Percentiles rank a stretch among this genome's conserved stretches.
Evolutionary conservation across 53 echinoderm and acorn worm genomes (phyloP).

Genomic region (Stichopus horrens): DNA sequence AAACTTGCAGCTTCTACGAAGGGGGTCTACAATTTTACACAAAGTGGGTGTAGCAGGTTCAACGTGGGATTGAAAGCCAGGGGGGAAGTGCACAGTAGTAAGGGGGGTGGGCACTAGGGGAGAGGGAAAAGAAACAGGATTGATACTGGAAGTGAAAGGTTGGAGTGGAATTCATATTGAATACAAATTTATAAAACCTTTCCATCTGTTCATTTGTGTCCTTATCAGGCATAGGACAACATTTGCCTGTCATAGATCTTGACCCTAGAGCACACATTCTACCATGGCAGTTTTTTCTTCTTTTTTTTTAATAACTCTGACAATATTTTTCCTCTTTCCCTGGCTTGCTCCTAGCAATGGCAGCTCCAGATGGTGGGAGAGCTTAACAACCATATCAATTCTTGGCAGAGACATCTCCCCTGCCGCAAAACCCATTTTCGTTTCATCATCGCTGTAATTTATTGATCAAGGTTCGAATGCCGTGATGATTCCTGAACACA

Average conservation of each 20-base stretch:
- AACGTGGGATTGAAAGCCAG: not conserved
- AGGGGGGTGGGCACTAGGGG: not conserved
- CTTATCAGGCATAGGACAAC: not conserved
- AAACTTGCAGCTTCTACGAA: too few species aligned
- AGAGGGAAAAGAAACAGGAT: not conserved
- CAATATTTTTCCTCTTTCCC: not conserved
- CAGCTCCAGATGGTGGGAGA: not conserved
- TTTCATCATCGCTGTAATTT: not conserved
- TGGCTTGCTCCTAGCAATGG: not conserved
- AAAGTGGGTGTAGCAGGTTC: not conserved
- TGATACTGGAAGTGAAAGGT: not conserved
- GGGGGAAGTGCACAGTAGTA: not conserved
- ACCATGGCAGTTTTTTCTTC: not conserved
- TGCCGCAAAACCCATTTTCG: not conserved
- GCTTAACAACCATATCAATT: not conserved
- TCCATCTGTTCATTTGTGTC: not conserved
- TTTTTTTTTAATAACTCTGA: not conserved
- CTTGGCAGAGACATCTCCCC: not conserved
- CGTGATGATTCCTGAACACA: not conserved
- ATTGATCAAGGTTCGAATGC: not conserved
- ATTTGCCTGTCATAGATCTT: not conserved
- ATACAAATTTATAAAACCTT: not conserved
- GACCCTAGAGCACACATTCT: not conserved
- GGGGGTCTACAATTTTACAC: too few species aligned
- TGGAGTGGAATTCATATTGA: constrained; percentile 1